These are phyloP conservation scores for Pachypanchax playfairii DNA, from an alignment of 2,113 vertebrate genomes.

Conservation along the genomic window DNA sequence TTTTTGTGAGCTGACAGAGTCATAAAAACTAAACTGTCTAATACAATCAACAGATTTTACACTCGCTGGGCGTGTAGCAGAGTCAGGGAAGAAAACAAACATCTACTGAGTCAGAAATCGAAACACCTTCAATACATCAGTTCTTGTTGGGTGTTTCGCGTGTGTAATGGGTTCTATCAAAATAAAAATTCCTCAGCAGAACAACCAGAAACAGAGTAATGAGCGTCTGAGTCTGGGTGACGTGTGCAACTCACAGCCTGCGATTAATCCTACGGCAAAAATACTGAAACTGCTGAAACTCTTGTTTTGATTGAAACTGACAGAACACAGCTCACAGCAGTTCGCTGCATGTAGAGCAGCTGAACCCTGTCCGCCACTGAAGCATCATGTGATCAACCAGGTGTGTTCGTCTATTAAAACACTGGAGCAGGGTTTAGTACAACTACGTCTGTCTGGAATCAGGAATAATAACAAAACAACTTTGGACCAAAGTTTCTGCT, in stretches of 20 bases:
- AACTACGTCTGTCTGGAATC: too few relatives aligned
- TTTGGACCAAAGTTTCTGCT: conserved; percentile 53
- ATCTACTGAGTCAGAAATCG: neutral
- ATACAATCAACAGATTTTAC: conserved; percentile 12
- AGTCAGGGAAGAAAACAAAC: conserved; percentile 1
- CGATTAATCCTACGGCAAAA: too few relatives aligned
- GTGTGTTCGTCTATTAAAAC: too few relatives aligned
- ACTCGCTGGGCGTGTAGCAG: neutral
- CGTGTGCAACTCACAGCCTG: too few relatives aligned
- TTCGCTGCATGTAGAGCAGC: neutral
- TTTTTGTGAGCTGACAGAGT: conserved; percentile 28
- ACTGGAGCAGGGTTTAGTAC: too few relatives aligned
- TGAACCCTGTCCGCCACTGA: neutral
- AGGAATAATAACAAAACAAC: conserved; percentile 22
- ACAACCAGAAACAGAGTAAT: neutral
- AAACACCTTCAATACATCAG: too few relatives aligned
- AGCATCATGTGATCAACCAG: neutral
- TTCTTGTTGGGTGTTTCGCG: too few relatives aligned
- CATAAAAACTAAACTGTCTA: conserved; percentile 1
- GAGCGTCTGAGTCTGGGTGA: too few relatives aligned
- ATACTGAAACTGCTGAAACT: too few relatives aligned
- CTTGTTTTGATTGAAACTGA: too few relatives aligned
- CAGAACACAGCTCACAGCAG: neutral
- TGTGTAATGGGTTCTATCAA: too few relatives aligned
- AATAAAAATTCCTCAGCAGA: neutral